Conservation (phyloP, 23 tunicate genomes). For the Trididemnum nubilum region DNA sequence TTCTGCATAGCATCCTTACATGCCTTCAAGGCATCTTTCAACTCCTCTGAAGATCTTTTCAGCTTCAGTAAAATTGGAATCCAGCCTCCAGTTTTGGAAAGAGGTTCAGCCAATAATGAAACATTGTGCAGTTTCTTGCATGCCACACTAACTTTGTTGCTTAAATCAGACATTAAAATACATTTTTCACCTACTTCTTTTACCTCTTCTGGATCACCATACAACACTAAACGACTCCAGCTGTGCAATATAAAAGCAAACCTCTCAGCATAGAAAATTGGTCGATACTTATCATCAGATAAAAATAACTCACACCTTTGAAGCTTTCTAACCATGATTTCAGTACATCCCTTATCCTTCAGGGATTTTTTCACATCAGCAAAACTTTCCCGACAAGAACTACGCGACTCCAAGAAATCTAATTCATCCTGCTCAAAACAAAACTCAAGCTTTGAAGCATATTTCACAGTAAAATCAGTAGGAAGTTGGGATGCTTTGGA, state of each 20-base stretch:
- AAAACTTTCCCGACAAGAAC: constrained; percentile 11
- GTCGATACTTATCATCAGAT: neutral
- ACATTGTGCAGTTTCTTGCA: constrained; percentile 12
- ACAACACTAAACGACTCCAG: constrained; percentile 57
- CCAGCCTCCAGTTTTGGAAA: constrained; percentile 39
- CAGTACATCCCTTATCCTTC: neutral
- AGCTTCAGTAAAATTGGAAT: constrained; percentile 36
- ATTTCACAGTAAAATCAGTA: constrained; percentile 27
- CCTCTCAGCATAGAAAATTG: constrained; percentile 55
- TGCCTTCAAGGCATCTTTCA: neutral
- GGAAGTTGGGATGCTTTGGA: constrained; percentile 11
- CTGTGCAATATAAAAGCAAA: constrained; percentile 70
- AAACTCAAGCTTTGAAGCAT: constrained; percentile 8
- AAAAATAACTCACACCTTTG: constrained; percentile 38
- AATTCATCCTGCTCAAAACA: constrained; percentile 21
- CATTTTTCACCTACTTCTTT: neutral
- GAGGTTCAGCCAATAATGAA: constrained; percentile 29
- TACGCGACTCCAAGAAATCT: constrained; percentile 31
- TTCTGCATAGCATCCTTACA: neutral
- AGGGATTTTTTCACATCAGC: constrained; percentile 1
- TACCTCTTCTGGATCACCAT: constrained; percentile 3
- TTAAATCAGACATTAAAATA: constrained; percentile 35
- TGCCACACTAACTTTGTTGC: neutral
- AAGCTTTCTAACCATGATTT: constrained; percentile 3
- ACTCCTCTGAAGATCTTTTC: neutral